A percentile compares a stretch with the other conserved stretches of the same genome.
These are phyloP conservation scores for Nomada flava DNA, from an alignment of 2,888 invertebrate species.

Conservation along the genomic window DNA sequence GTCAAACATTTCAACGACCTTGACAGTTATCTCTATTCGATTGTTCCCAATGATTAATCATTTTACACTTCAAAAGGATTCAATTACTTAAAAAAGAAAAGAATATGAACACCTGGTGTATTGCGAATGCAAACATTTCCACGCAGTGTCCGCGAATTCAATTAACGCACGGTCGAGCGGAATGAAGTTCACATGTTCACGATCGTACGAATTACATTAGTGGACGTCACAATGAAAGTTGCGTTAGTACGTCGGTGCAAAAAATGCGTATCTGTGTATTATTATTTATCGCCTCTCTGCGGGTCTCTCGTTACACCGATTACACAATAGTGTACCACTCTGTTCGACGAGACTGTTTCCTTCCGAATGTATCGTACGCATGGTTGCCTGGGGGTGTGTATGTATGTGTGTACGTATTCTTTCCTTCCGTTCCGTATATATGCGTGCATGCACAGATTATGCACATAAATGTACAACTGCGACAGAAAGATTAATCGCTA, in stretches of 20 bases:
- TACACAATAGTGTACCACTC: slow-evolving; percentile 31
- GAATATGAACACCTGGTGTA: not conserved
- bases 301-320: slow-evolving; percentile 52
- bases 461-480: not conserved
- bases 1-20: not conserved
- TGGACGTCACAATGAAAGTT: slow-evolving; percentile 76
- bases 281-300: slow-evolving; percentile 25
- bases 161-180: not conserved
- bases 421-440: no score
- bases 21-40: not conserved
- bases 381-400: not conserved
- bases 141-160: not conserved
- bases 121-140: not conserved
- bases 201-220: slow-evolving; percentile 71
- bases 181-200: slow-evolving; percentile 61
- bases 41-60: not conserved
- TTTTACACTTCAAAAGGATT: not conserved
- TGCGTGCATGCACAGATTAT: slow-evolving; percentile 8
- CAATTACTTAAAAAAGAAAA: not conserved
- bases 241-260: slow-evolving; percentile 71
- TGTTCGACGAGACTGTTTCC: slow-evolving; percentile 19
- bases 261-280: slow-evolving; percentile 45
- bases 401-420: not conserved
- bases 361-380: not conserved
- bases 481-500: slow-evolving; percentile 19